Evolutionary conservation across 2,888 invertebrate species (phyloP).

Genomic region (Tanypteryx hageni): DNA sequence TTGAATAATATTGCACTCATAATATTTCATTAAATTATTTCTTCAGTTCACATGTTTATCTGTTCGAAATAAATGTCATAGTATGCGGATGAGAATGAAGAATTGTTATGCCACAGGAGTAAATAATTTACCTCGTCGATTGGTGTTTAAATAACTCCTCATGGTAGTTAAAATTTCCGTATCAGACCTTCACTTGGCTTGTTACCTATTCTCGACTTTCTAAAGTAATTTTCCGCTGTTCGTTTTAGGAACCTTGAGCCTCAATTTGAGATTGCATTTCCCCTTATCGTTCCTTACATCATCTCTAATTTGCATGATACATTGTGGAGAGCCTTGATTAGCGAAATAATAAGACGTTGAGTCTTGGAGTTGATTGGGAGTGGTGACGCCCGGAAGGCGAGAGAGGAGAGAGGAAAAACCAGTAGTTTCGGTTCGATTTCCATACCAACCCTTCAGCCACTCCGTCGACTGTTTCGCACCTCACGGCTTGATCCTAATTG

Average conservation of each 20-base stretch:
- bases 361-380: neutral
- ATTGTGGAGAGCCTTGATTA: conserved; percentile 23
- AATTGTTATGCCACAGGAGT: too few relatives aligned
- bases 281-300: neutral
- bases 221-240: neutral
- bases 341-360: neutral
- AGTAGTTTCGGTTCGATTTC: conserved; percentile 7
- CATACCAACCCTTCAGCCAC: conserved; percentile 18
- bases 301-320: neutral
- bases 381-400: neutral
- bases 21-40: too few relatives aligned
- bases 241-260: neutral
- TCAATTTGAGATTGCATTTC: conserved; percentile 1
- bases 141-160: too few relatives aligned
- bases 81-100: too few relatives aligned
- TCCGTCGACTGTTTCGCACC: conserved; percentile 20
- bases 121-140: too few relatives aligned
- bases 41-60: too few relatives aligned
- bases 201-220: too few relatives aligned
- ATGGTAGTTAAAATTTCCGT: too few relatives aligned
- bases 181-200: too few relatives aligned
- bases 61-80: too few relatives aligned
- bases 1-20: too few relatives aligned
- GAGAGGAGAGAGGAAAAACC: conserved; percentile 11
- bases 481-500: neutral